phyloP scores from a whole-genome alignment of 2,888 invertebrate species.

The Caenorhabditis sp. region DNA sequence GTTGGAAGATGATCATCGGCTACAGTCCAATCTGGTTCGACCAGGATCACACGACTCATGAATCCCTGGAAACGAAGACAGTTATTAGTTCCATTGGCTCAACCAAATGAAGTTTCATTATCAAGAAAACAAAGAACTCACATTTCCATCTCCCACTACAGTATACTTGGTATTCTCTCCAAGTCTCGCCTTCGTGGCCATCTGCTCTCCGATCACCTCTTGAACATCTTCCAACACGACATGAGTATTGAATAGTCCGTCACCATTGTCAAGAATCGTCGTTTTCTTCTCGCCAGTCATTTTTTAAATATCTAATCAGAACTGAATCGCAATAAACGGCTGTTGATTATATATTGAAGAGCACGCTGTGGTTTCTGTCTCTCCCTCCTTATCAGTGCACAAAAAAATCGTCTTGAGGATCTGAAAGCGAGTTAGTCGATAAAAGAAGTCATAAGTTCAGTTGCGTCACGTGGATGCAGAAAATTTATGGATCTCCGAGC shows the following conservation, averaged over 20 bases:
- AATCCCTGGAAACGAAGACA: slow-evolving; percentile 44
- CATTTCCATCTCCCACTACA: slow-evolving; percentile 63
- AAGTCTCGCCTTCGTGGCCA: slow-evolving; percentile 22
- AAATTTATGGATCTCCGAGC: slow-evolving; percentile 16
- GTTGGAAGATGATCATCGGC: slow-evolving; percentile 25
- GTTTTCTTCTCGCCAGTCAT: slow-evolving; percentile 11
- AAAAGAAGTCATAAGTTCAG: slow-evolving; percentile 6
- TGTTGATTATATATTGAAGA: slow-evolving; percentile 36
- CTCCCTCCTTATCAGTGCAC: slow-evolving; percentile 45
- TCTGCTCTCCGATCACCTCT: slow-evolving; percentile 33
- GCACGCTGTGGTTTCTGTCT: slow-evolving; percentile 58
- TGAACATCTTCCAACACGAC: slow-evolving; percentile 54
- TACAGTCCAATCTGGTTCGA: slow-evolving; percentile 33
- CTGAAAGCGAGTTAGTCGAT: background rate
- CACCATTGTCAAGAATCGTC: slow-evolving; percentile 40
- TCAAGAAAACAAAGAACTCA: slow-evolving; percentile 9
- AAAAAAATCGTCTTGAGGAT: slow-evolving; percentile 30
- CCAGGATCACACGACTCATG: slow-evolving; percentile 60
- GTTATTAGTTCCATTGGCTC: too few relatives aligned
- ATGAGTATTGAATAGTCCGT: slow-evolving; percentile 52
- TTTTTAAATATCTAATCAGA: slow-evolving; percentile 3
- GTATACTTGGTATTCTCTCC: slow-evolving; percentile 39
- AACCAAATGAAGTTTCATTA: too few relatives aligned
- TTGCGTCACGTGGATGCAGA: slow-evolving; percentile 5
- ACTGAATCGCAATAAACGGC: slow-evolving; percentile 9